Conservation (phyloP, 2,888 invertebrate genomes). For the Cremastinae sp. region DNA sequence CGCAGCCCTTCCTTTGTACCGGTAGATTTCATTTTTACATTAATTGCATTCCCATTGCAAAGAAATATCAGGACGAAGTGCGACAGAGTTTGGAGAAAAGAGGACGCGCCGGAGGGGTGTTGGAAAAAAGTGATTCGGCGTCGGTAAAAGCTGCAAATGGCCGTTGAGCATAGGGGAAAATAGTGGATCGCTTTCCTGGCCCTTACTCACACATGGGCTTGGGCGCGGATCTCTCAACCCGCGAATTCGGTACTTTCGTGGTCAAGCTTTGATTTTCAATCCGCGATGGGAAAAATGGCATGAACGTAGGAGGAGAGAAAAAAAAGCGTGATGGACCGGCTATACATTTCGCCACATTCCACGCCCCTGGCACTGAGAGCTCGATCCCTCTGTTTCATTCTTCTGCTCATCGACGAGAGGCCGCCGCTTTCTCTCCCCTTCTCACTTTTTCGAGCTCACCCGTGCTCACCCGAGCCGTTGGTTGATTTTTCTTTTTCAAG, state of each 20-base stretch:
- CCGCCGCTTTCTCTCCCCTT: slow-evolving; percentile 25
- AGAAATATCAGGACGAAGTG: background rate
- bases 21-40: background rate
- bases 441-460: background rate
- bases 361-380: slow-evolving; percentile 47
- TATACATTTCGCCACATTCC: slow-evolving; percentile 51
- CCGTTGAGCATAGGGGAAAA: slow-evolving; percentile 67
- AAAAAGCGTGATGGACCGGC: slow-evolving; percentile 24
- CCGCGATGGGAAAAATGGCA: slow-evolving; percentile 30
- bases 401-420: slow-evolving; percentile 36
- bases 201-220: slow-evolving; percentile 25
- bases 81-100: background rate
- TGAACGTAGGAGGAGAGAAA: slow-evolving; percentile 2
- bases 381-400: slow-evolving; percentile 36
- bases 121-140: slow-evolving; percentile 42
- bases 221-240: slow-evolving; percentile 41
- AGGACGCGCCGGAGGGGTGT: slow-evolving; percentile 1
- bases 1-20: background rate
- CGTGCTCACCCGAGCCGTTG: background rate
- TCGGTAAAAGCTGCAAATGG: slow-evolving; percentile 64
- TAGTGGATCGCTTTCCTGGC: slow-evolving; percentile 21
- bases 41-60: background rate
- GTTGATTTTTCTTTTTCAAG: slow-evolving; percentile 43
- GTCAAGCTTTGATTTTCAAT: slow-evolving; percentile 68
- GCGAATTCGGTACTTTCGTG: slow-evolving; percentile 62